These are phyloP conservation scores for Aporophyla lueneburgensis DNA, from an alignment of 2,888 invertebrate genomes.

Conservation along the genomic window DNA sequence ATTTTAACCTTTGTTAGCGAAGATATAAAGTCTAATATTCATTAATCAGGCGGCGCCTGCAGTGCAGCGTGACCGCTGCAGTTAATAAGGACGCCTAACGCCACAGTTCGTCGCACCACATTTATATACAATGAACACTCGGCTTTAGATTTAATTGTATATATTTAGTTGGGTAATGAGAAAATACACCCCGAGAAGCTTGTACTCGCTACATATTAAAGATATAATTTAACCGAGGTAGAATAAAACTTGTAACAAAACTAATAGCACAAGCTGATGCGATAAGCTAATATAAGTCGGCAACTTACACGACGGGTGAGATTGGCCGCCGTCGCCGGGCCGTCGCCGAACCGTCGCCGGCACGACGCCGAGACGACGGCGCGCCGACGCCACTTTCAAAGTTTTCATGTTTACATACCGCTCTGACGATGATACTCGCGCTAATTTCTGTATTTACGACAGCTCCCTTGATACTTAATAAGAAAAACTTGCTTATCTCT, in stretches of 20 bases:
- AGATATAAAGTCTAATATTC: slow-evolving; percentile 58
- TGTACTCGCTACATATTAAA: slow-evolving; percentile 49
- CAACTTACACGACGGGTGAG: slow-evolving; percentile 64
- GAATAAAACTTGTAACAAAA: slow-evolving; percentile 65
- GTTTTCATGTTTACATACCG: slow-evolving; percentile 86
- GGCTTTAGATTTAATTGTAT: slow-evolving; percentile 63
- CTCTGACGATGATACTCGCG: slow-evolving; percentile 81
- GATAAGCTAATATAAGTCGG: slow-evolving; percentile 68
- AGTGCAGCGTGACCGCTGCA: slow-evolving; percentile 68
- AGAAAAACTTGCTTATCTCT: slow-evolving; percentile 83
- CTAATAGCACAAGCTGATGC: slow-evolving; percentile 66
- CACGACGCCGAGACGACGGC: slow-evolving; percentile 67
- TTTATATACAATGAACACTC: slow-evolving; percentile 55
- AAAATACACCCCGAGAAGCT: slow-evolving; percentile 49
- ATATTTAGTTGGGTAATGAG: slow-evolving; percentile 61
- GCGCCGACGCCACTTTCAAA: slow-evolving; percentile 77
- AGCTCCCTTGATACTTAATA: slow-evolving; percentile 83
- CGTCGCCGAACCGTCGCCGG: slow-evolving; percentile 52
- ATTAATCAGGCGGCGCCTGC: slow-evolving; percentile 63
- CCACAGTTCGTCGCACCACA: slow-evolving; percentile 67
- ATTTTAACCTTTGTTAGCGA: slow-evolving; percentile 44
- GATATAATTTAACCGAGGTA: slow-evolving; percentile 56
- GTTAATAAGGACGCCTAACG: slow-evolving; percentile 67
- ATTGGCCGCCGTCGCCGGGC: slow-evolving; percentile 60
- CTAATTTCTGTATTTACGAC: slow-evolving; percentile 88